These are phyloP conservation scores for Dendrolimus kikuchii DNA, from an alignment of 1,140 invertebrate species.

Conservation along the genomic window DNA sequence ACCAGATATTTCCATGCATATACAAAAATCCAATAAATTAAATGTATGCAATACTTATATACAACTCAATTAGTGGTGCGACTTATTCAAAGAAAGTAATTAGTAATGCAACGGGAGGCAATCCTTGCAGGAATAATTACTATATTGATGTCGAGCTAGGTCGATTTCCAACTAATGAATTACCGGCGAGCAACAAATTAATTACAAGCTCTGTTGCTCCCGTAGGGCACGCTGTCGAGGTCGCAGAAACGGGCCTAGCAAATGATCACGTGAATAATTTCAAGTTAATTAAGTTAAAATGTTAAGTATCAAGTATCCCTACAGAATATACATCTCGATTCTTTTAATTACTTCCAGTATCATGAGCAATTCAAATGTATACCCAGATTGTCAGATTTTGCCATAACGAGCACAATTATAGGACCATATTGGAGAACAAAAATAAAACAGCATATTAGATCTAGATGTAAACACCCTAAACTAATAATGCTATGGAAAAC, in stretches of 20 bases:
- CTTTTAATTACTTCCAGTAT: too few species aligned
- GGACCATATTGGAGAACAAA: too few species aligned
- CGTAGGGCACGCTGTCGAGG: constrained; percentile 5
- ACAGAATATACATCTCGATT: too few species aligned
- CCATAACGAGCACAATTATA: too few species aligned
- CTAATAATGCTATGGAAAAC: too few species aligned
- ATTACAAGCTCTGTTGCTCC: constrained; percentile 17
- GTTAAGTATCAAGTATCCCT: too few species aligned
- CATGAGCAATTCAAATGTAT: too few species aligned
- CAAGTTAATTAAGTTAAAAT: constrained; percentile 12
- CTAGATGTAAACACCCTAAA: too few species aligned
- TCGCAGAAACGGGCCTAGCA: neutral
- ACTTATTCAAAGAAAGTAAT: constrained; percentile 29
- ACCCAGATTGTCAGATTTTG: too few species aligned
- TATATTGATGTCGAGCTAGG: constrained; percentile 19
- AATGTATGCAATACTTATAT: neutral
- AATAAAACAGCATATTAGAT: too few species aligned
- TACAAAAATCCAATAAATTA: too few species aligned
- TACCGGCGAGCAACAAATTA: constrained; percentile 23
- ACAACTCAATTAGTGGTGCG: constrained; percentile 19
- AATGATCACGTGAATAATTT: constrained; percentile 13
- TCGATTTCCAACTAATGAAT: constrained; percentile 22
- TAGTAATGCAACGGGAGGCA: constrained; percentile 21
- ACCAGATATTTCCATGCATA: too few species aligned
- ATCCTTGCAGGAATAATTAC: constrained; percentile 20